Evolutionary conservation across 2,888 invertebrate species (phyloP).

Genomic region (Acronicta leporina): DNA sequence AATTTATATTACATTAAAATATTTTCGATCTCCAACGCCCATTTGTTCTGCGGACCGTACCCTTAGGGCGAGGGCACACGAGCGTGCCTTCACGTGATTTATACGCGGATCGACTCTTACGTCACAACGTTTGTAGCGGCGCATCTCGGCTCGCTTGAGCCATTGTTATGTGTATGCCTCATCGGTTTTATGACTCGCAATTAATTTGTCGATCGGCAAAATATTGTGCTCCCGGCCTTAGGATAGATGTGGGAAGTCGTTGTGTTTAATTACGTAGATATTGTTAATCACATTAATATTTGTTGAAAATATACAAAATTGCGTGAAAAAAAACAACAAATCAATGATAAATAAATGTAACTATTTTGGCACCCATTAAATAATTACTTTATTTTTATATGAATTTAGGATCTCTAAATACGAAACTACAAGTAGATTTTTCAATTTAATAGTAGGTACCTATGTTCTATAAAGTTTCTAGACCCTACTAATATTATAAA

Average conservation of each 20-base stretch:
- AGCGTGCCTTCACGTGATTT: slow-evolving; percentile 78
- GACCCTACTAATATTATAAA: too few relatives aligned
- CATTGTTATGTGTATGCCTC: slow-evolving; percentile 70
- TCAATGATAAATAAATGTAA: too few relatives aligned
- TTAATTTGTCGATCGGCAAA: slow-evolving; percentile 77
- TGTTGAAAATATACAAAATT: too few relatives aligned
- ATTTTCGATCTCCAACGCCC: slow-evolving; percentile 29
- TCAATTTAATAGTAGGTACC: too few relatives aligned
- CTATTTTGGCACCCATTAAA: too few relatives aligned
- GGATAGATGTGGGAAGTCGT: slow-evolving; percentile 51
- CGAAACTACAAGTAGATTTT: too few relatives aligned
- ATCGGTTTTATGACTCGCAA: slow-evolving; percentile 81
- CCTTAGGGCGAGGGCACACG: slow-evolving; percentile 71
- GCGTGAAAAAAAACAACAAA: too few relatives aligned
- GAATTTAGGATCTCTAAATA: too few relatives aligned
- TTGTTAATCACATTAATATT: too few relatives aligned
- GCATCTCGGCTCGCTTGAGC: slow-evolving; percentile 71
- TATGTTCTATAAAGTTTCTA: too few relatives aligned
- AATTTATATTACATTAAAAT: slow-evolving; percentile 22
- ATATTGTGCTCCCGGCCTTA: slow-evolving; percentile 70
- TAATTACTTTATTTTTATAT: too few relatives aligned
- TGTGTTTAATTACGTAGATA: slow-evolving; percentile 23
- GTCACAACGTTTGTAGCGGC: slow-evolving; percentile 74
- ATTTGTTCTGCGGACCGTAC: slow-evolving; percentile 61
- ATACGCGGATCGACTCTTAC: slow-evolving; percentile 70